Base-by-base conservation (phyloP, 2,113 vertebrate genomes). In the Lophotis ruficrista region DNA sequence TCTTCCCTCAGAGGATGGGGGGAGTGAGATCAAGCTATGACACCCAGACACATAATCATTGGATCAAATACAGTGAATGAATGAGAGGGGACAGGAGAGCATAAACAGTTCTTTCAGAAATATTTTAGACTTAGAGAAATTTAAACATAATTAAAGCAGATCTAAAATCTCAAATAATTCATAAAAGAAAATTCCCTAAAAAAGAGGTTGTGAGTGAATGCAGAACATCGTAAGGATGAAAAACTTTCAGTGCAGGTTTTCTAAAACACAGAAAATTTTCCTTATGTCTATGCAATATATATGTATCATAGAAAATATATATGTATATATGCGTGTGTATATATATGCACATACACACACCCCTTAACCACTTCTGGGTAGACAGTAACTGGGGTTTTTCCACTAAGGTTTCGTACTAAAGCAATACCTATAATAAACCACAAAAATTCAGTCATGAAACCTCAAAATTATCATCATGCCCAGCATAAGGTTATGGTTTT, bases 251-350 rank as follows among this genome's bases (percentile, higher is more conserved):
- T 27, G 30, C 12, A 77, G 2, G 11, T 27, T 75, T 84, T 43
- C 37, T 37, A 45, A 83, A 85, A 28, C 7, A 72, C 8, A 48
- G 17, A 22, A 28, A 6, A 4, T n/a, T 73, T 61, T 65, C 41
- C 16, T 71, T 33, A 22, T 18, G 7, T 31, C n/a, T 47, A 18
- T 30, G 6, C 21, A 72, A 60, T 33, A 65, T 4, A 17, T 14
- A 78, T 15, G 17, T 10, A 61, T 16, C 73, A 69, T 0, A 77
- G 33, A 87, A 72, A 87, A 87, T 4, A 56, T 1, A 25, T 18
- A 56, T 10, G 3, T 7, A 75, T 6, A 1, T 5, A 4, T 23
- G 7, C 7, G 2, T 15, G 6, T 10, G 3, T 19, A 8, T 14
- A 16, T 25, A 27, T 4, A 51, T 2, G 0, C 14, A 61, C 14